Evolutionary conservation across 2,888 invertebrate genomes (phyloP).

Genomic region (Pogonocherus hispidulus): DNA sequence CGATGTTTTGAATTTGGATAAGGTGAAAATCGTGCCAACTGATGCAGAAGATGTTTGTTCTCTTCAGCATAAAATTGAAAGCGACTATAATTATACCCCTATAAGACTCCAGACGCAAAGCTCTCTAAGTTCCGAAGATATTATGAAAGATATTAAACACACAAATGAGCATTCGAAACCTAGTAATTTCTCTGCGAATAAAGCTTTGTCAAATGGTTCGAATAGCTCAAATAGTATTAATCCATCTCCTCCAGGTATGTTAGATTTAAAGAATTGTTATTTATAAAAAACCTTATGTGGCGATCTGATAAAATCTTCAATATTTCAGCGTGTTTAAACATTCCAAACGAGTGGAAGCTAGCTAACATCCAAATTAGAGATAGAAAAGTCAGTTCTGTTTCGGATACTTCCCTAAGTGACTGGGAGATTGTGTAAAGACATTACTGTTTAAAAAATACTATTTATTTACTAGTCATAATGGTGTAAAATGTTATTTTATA

Average conservation of each 20-base stretch:
- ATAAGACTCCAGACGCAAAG: constrained; percentile 1
- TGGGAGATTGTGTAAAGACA: constrained; percentile 64
- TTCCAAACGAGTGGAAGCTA: constrained; percentile 75
- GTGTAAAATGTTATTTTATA: constrained; percentile 3
- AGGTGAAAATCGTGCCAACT: constrained; percentile 52
- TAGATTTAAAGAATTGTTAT: constrained; percentile 33
- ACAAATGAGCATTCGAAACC: neutral
- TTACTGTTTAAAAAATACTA: constrained; percentile 4
- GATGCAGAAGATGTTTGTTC: neutral
- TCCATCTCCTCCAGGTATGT: constrained; percentile 44
- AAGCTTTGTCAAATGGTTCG: neutral
- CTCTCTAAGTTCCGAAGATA: neutral
- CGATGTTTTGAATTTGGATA: constrained; percentile 76
- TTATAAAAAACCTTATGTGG: constrained; percentile 19
- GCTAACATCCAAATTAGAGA: constrained; percentile 66
- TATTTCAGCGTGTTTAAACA: constrained; percentile 69
- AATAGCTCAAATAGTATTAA: constrained; percentile 17
- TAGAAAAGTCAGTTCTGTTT: constrained; percentile 52
- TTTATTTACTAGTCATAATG: constrained; percentile 27
- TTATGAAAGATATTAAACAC: neutral
- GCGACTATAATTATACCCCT: constrained; percentile 23
- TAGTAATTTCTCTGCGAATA: neutral
- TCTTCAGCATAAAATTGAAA: constrained; percentile 15
- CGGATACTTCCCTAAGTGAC: constrained; percentile 62
- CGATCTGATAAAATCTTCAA: neutral